Percentiles rank a stretch among this genome's conserved stretches.
Conservation (phyloP, 2,797 vertebrate species). For the Pangasius sanitwongsei region DNA sequence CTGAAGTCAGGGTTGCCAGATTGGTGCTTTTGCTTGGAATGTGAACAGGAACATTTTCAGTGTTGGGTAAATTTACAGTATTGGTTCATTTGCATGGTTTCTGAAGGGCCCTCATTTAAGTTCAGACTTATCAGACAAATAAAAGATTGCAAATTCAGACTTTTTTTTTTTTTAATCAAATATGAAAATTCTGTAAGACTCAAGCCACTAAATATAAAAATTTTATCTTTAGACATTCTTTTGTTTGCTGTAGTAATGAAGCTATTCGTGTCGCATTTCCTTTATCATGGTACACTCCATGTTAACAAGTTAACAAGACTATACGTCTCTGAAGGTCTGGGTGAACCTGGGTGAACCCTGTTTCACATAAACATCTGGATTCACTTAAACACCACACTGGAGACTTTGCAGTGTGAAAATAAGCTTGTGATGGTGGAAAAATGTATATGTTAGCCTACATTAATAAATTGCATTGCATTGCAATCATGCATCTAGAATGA, state of each 20-base stretch:
- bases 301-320: not conserved
- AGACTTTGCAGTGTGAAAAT: not conserved
- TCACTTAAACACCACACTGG: not conserved
- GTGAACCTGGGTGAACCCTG: not conserved
- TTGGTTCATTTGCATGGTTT: not conserved
- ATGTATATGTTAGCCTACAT: too few species aligned
- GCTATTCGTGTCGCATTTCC: not conserved
- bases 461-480: not conserved
- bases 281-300: not conserved
- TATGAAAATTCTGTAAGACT: not conserved
- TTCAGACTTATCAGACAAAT: not conserved
- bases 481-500: not conserved
- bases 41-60: not conserved
- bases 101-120: not conserved
- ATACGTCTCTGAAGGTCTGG: not conserved
- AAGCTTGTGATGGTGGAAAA: not conserved
- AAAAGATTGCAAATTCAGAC: not conserved
- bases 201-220: not conserved
- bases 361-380: not conserved
- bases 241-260: not conserved
- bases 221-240: not conserved
- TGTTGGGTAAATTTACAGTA: not conserved
- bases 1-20: constrained; percentile 13
- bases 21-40: not conserved
- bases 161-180: not conserved